Evolutionary conservation across 2,113 vertebrate species (phyloP), one percentile per base, ranked within the genome.

Genomic region (Amphiprion ocellaris): DNA sequence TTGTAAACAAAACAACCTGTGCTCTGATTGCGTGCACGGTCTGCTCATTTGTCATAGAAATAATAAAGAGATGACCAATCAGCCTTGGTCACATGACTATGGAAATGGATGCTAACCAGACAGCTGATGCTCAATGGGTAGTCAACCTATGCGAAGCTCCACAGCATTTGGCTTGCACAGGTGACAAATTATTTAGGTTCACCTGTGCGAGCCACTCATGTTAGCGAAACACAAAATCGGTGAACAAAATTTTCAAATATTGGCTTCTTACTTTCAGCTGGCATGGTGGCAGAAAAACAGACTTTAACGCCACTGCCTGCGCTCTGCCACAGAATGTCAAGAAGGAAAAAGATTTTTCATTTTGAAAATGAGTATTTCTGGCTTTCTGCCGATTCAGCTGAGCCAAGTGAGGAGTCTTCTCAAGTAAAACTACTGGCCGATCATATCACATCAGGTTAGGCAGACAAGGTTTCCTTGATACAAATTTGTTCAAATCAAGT

Each of bases 271-370:
- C 67, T 46, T 69, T 28, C 12, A 56, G 37, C 41, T 10, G 0
- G 23, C 53, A 59, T n/a, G 47, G 2, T 46, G 21, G 9, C 39
- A 62, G 30, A 21, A 46, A 75, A 66, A 37, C 15, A 46, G 41
- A 44, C 15, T 58, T 65, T 14, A 26, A 55, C 24, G 59, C 0
- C 30, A n/a, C 15, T 11, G 37, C 39, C 39, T 56, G 39, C 26
- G 6, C 50, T 12, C n/a, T 30, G 23, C 23, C 37, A n/a, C 41
- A 77, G 9, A 28, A 21, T 58, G 41, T 50, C 46, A 21, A 46
- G 15, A 24, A 78, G 23, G 26, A 69, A 55, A 47, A 77, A 62
- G 14, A 55, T 46, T 21, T 15, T 28, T 39, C 10, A 59, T 21
- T 37, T 14, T 12, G 41, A 14, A 12, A 44, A 12, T 15, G 41